These are phyloP conservation scores for Euschistus heros DNA, from an alignment of 1,140 invertebrate genomes.

Conservation along the genomic window DNA sequence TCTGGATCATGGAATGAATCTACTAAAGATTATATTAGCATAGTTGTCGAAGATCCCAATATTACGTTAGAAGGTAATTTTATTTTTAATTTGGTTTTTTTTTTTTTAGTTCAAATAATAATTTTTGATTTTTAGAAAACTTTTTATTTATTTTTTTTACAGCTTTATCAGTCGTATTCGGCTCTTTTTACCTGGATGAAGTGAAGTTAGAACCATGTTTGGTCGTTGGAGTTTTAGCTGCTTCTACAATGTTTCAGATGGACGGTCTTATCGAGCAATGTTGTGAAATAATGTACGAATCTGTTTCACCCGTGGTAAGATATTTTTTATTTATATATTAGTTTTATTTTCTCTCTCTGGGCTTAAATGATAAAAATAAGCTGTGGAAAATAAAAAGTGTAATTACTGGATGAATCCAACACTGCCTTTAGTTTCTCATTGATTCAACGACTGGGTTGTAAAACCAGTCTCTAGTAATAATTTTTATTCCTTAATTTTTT, in stretches of 20 bases:
- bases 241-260: slow-evolving; percentile 65
- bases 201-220: slow-evolving; percentile 56
- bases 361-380: no score
- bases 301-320: slow-evolving; percentile 47
- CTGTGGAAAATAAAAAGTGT: no score
- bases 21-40: slow-evolving; percentile 50
- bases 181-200: slow-evolving; percentile 70
- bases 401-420: no score
- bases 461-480: no score
- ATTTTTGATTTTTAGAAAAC: not conserved
- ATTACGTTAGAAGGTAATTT: slow-evolving; percentile 53
- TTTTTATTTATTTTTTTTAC: slow-evolving; percentile 31
- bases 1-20: slow-evolving; percentile 69
- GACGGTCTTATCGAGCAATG: slow-evolving; percentile 67
- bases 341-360: slow-evolving; percentile 21
- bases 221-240: slow-evolving; percentile 59
- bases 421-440: no score
- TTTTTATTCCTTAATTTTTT: no score
- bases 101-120: not conserved
- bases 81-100: not conserved
- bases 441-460: no score
- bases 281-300: slow-evolving; percentile 62
- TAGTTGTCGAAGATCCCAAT: slow-evolving; percentile 63
- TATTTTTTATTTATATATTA: slow-evolving; percentile 20
- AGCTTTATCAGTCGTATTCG: slow-evolving; percentile 61